Evolutionary conservation across 2,888 invertebrate species (phyloP).

Genomic region (Eilema sororculum): DNA sequence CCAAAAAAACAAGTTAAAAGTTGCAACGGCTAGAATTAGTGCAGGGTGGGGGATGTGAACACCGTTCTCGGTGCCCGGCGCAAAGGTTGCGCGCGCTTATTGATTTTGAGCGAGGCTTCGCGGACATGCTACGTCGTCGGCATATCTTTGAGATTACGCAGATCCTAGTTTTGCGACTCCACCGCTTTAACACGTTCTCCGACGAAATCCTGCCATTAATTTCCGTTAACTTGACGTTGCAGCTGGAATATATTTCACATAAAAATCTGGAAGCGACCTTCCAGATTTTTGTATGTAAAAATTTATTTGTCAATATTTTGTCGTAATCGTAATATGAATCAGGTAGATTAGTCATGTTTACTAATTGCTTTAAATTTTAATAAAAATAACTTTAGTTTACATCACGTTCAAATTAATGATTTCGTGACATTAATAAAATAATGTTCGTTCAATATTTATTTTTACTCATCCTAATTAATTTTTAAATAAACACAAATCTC

Average conservation of each 20-base stretch:
- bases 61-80: slow-evolving; percentile 22
- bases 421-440: background rate
- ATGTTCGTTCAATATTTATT: background rate
- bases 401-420: background rate
- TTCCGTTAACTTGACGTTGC: slow-evolving; percentile 11
- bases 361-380: no score
- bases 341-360: background rate
- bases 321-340: background rate
- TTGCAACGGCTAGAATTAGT: slow-evolving; percentile 57
- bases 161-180: slow-evolving; percentile 32
- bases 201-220: slow-evolving; percentile 23
- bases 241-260: slow-evolving; percentile 13
- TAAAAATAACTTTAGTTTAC: background rate
- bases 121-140: slow-evolving; percentile 60
- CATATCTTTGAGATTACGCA: slow-evolving; percentile 60
- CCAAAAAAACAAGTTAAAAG: slow-evolving; percentile 58
- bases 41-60: slow-evolving; percentile 41
- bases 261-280: slow-evolving; percentile 11
- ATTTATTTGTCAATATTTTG: background rate
- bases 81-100: slow-evolving; percentile 81
- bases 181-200: slow-evolving; percentile 11
- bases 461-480: background rate
- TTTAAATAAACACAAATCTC: background rate
- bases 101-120: slow-evolving; percentile 70
- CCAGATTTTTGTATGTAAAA: background rate